These are phyloP conservation scores for Ptychadena robeensis DNA, from an alignment of 2,797 vertebrate genomes.

Conservation along the genomic window DNA sequence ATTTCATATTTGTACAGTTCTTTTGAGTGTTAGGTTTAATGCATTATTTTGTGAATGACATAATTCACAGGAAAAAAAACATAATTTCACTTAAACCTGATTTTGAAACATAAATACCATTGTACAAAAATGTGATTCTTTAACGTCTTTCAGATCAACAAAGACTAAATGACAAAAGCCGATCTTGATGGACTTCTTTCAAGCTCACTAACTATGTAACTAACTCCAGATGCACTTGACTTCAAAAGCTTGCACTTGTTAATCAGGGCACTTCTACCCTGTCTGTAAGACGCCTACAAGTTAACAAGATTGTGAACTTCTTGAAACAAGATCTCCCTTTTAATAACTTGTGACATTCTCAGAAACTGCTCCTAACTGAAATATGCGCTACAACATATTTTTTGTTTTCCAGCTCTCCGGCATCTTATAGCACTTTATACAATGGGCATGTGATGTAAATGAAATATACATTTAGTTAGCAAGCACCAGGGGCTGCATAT, in stretches of 20 bases:
- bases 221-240: slow-evolving; percentile 49
- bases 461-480: slow-evolving; percentile 25
- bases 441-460: slow-evolving; percentile 6
- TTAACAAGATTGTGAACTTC: slow-evolving; percentile 47
- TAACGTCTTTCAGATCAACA: slow-evolving; percentile 12
- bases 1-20: neutral
- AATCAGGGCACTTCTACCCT: slow-evolving; percentile 43
- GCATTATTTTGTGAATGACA: neutral
- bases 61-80: neutral
- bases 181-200: slow-evolving; percentile 43
- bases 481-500: slow-evolving; percentile 52
- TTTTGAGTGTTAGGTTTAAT: neutral
- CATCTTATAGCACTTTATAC: neutral
- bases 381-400: neutral
- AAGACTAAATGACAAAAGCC: slow-evolving; percentile 40
- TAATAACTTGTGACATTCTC: slow-evolving; percentile 43
- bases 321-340: slow-evolving; percentile 45
- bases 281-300: slow-evolving; percentile 38
- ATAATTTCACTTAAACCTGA: neutral
- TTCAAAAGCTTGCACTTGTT: slow-evolving; percentile 46
- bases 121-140: neutral
- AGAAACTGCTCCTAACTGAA: slow-evolving; percentile 20
- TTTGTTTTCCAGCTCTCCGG: neutral
- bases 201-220: slow-evolving; percentile 51
- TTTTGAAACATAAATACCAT: neutral